Conservation (phyloP, 2,888 invertebrate species). For the Gonocerus acuteangulatus region DNA sequence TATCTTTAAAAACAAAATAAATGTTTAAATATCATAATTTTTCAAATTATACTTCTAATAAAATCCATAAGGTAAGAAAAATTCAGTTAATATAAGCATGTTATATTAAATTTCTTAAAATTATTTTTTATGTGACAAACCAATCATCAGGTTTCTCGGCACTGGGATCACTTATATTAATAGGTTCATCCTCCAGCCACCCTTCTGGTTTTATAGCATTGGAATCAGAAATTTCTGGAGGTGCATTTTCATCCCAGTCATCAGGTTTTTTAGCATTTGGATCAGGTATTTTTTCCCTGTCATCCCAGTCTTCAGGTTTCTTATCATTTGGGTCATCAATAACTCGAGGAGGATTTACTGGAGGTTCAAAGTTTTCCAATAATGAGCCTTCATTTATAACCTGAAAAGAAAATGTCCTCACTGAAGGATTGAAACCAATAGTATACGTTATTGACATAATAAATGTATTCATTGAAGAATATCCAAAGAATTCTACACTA, state of each 20-base stretch:
- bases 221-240: constrained; percentile 79
- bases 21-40: too few species aligned
- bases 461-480: too few species aligned
- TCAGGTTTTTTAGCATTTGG: constrained; percentile 82
- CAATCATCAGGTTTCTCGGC: constrained; percentile 88
- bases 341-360: constrained; percentile 94
- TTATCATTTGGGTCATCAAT: constrained; percentile 50
- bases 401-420: constrained; percentile 34
- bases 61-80: too few species aligned
- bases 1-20: too few species aligned
- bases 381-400: constrained; percentile 77
- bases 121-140: too few species aligned
- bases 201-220: constrained; percentile 76
- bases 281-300: constrained; percentile 84
- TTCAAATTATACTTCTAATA: too few species aligned
- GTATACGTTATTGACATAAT: background rate
- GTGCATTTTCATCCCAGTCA: constrained; percentile 95
- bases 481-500: too few species aligned
- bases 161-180: constrained; percentile 75
- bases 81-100: too few species aligned
- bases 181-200: constrained; percentile 88
- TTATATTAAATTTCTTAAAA: too few species aligned
- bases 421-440: background rate
- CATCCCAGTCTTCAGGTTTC: constrained; percentile 92
- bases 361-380: constrained; percentile 80